phyloP scores from a whole-genome alignment of 2,797 vertebrate species.

The Sebastes kiyomatsui region DNA sequence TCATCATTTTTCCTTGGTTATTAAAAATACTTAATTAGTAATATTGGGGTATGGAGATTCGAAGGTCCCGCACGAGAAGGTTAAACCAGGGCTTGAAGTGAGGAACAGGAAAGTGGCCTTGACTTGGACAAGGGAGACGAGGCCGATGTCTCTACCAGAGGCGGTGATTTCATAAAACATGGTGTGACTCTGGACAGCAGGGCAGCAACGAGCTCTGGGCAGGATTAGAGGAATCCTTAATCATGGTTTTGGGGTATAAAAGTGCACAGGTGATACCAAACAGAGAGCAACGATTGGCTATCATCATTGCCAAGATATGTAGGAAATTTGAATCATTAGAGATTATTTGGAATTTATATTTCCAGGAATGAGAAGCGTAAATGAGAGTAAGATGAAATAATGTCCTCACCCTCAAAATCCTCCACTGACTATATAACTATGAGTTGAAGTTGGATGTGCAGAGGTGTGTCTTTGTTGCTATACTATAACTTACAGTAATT shows the following conservation, averaged over 20 bases:
- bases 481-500: neutral
- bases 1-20: neutral
- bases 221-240: constrained; percentile 5
- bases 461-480: neutral
- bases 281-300: neutral
- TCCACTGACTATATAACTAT: neutral
- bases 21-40: constrained; percentile 20
- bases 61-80: constrained; percentile 9
- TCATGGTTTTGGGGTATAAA: neutral
- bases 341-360: neutral
- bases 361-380: neutral
- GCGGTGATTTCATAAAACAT: constrained; percentile 32
- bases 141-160: constrained; percentile 4
- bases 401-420: neutral
- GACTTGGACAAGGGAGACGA: neutral
- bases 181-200: constrained; percentile 27
- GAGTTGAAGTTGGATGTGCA: neutral
- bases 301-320: neutral
- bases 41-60: neutral
- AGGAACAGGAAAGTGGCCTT: neutral
- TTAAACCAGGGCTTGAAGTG: neutral
- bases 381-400: neutral
- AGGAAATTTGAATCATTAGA: neutral
- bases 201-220: constrained; percentile 6
- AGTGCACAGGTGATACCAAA: neutral